These are phyloP conservation scores for Xiphophorus maculatus DNA, from an alignment of 2,113 vertebrate species.

Conservation along the genomic window DNA sequence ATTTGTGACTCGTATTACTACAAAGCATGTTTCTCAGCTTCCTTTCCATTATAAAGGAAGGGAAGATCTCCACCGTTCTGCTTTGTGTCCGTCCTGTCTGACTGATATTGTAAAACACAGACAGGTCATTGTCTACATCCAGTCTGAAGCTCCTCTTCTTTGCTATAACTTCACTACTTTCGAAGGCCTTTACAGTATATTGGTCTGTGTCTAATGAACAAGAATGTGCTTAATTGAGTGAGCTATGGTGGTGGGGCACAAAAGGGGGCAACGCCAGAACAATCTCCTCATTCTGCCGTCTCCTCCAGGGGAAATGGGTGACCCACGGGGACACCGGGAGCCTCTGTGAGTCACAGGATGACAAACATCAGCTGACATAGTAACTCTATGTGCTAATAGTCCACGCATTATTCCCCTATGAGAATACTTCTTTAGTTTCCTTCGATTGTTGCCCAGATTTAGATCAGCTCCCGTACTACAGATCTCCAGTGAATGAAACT, in stretches of 20 bases:
- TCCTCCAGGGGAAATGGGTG: constrained; percentile 48
- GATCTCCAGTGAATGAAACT: constrained; percentile 13
- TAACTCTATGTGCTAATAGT: constrained; percentile 7
- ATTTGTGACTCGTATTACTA: constrained; percentile 9
- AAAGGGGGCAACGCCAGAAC: constrained; percentile 56
- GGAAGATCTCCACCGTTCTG: constrained; percentile 34
- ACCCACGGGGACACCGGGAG: constrained; percentile 53
- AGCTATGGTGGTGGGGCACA: constrained; percentile 11
- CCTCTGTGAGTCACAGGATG: constrained; percentile 51
- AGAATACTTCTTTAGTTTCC: constrained; percentile 24
- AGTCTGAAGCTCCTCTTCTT: constrained; percentile 11
- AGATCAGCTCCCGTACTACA: constrained; percentile 3
- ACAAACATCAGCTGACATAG: constrained; percentile 47
- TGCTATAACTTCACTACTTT: constrained; percentile 44
- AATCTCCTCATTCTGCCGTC: constrained; percentile 63
- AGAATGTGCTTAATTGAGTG: constrained; percentile 68
- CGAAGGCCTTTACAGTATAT: constrained; percentile 12
- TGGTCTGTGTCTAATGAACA: constrained; percentile 55
- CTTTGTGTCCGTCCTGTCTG: constrained; percentile 45
- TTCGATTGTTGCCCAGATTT: constrained; percentile 33
- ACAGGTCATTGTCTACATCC: constrained; percentile 51
- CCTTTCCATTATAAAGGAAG: constrained; percentile 44
- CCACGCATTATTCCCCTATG: neutral
- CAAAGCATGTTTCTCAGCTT: constrained; percentile 11
- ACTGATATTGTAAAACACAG: constrained; percentile 61